These are phyloP conservation scores for Tauraco erythrolophus DNA, from an alignment of 2,113 vertebrate genomes.

Conservation along the genomic window DNA sequence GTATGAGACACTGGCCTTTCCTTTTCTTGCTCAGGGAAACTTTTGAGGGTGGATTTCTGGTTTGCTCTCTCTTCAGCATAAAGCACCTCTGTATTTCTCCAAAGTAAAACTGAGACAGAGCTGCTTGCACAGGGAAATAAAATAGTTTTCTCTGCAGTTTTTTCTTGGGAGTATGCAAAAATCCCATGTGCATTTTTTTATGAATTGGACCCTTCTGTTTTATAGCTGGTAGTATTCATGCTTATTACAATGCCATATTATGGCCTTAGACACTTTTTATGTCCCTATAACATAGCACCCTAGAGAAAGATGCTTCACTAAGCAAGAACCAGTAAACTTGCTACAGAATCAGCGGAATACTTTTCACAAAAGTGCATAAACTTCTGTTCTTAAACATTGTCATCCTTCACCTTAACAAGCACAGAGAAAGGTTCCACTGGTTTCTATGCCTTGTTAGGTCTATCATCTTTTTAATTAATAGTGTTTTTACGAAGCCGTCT, in stretches of 20 bases:
- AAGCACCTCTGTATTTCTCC: conserved; percentile 29
- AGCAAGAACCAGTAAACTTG: conserved; percentile 61
- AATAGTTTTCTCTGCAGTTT: conserved; percentile 23
- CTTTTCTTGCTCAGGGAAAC: neutral
- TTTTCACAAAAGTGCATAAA: conserved; percentile 61
- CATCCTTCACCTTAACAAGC: conserved; percentile 81
- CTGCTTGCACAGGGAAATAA: conserved; percentile 59
- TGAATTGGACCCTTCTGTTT: conserved; percentile 73
- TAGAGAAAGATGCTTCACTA: conserved; percentile 66
- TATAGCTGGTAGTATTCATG: conserved; percentile 54
- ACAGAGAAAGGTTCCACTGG: conserved; percentile 78
- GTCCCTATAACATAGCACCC: conserved; percentile 53
- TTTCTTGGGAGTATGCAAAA: conserved; percentile 57
- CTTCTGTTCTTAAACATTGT: conserved; percentile 70
- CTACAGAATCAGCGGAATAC: conserved; percentile 39
- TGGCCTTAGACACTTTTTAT: conserved; percentile 67
- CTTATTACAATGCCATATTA: conserved; percentile 69
- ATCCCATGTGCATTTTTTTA: conserved; percentile 73
- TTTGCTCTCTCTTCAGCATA: neutral
- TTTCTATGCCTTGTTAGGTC: conserved; percentile 96
- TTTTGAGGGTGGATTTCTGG: neutral
- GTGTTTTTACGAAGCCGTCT: conserved; percentile 98
- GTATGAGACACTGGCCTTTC: neutral
- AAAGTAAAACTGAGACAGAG: conserved; percentile 14
- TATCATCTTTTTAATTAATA: conserved; percentile 99